Evolutionary conservation across 1,140 invertebrate species (phyloP), one percentile per base, ranked within the genome.

Genomic region (Zaprionus gabonicus): DNA sequence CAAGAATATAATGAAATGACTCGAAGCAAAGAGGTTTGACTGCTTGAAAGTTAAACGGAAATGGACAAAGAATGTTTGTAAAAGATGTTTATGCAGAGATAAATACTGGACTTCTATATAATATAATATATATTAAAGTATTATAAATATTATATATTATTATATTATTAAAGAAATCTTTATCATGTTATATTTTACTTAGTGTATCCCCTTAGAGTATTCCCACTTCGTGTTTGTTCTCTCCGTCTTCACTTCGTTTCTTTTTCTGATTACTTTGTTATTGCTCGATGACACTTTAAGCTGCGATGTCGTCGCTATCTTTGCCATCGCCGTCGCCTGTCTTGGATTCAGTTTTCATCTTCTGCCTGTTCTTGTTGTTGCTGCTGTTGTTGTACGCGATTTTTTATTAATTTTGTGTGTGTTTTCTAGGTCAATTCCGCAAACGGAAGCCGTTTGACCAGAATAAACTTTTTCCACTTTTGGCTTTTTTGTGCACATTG

Each of bases 371-470:
- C 4, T n/a, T 6, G 13, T 17, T 17, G 6, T 46, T 72, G 57
- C 7, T 6, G 13, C 10, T 17, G 6, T 46, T 72, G 57, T 73
- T 64, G 49, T 51, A 57, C 57, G 60, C 66, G 59, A 70, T 69
- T 83, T 83, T 83, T 81, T 88, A 79, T 88, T 84, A 79, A 74
- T 83, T 88, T 79, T 68, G 65, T 78, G 56, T 81, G 65, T 78
- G 58, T 83, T 88, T 88, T 88, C 76, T 88, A 76, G 85, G 85
- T 88, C 85, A 88, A 78, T 84, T 88, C 70, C 68, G 64, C 78
- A 90, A 70, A 84, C 81, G 76, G 85, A 88, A 88, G 76, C 67
- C 69, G 84, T 81, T 87, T 87, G 84, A 87, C 84, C 79, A 88
- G 81, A 88, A 88, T 81, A 79, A 74, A 84, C 78, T 88, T 88